Evolutionary conservation across 2,888 invertebrate species (phyloP).

Genomic region (Taphrorychus bicolor): DNA sequence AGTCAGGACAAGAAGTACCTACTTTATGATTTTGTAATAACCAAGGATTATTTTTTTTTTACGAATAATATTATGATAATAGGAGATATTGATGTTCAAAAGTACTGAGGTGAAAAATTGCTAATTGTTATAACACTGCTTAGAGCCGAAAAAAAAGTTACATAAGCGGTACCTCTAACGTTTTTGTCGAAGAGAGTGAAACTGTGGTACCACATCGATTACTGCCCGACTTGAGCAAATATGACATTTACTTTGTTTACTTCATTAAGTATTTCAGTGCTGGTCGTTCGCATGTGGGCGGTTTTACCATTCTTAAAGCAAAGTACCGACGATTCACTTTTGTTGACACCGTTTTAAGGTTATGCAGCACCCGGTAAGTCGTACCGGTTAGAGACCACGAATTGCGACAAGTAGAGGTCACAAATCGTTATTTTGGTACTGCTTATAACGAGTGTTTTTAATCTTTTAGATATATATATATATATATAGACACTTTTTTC

Average conservation of each 20-base stretch:
- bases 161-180: neutral
- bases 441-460: no score
- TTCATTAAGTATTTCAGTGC: slow-evolving; percentile 10
- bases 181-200: slow-evolving; percentile 1
- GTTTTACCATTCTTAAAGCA: slow-evolving; percentile 25
- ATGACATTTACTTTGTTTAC: slow-evolving; percentile 10
- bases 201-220: slow-evolving; percentile 6
- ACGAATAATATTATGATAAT: no score
- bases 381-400: slow-evolving; percentile 35
- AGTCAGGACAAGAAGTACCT: no score
- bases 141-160: neutral
- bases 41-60: no score
- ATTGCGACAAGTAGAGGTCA: slow-evolving; percentile 2
- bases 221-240: neutral
- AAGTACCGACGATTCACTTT: slow-evolving; percentile 44
- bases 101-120: neutral
- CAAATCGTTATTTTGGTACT: no score
- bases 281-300: slow-evolving; percentile 22
- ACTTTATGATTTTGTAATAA: no score
- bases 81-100: neutral
- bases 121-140: neutral
- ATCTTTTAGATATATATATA: no score
- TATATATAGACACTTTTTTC: no score
- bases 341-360: slow-evolving; percentile 47
- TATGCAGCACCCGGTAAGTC: slow-evolving; percentile 48